Evolutionary conservation across 2,797 vertebrate genomes (phyloP), one percentile per base, ranked within the genome.

Genomic region (Serranus cabrilla): DNA sequence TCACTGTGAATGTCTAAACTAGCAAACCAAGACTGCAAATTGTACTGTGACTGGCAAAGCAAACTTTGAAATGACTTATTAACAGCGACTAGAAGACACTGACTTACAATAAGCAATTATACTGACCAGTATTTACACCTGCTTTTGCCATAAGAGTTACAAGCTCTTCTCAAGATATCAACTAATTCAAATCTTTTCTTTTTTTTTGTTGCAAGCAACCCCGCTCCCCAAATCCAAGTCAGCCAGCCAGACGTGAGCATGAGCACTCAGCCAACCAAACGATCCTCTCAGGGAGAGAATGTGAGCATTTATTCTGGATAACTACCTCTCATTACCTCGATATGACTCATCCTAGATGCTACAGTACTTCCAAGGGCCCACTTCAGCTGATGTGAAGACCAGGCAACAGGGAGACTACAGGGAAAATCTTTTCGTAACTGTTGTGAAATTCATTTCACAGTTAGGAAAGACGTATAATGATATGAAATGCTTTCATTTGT

Each of bases 331-430:
- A 90, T 91, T 92, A 86, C 79, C 63, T 90, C 71, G n/a, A 83
- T 52, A 81, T 94, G 91, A 94, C 80, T 94, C 93, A 94, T 89
- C 81, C 69, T 78, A 76, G 83, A 90, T 84, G 78, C 76, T 78
- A 60, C 76, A 71, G 65, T 25, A 60, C 74, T 75, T 84, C 73
- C 61, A 81, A 71, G 43, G 17, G 37, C 68, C 56, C 54, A 52
- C 57, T 83, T 72, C 45, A 52, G 59, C 78, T 82, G 77, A 87
- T 67, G 78, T 72, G 68, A 78, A 89, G 54, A 74, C 55, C 79
- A 84, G 71, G 61, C 65, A 37, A 54, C 31, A 43, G 20, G 27
- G 21, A 62, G 61, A 47, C 57, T 56, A 45, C 10, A 40, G 50
- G 27, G 65, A 11, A 72, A 78, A 66, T 25, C 47, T 56, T 80